Percentiles rank a stretch among this genome's conserved stretches.
phyloP scores from a whole-genome alignment of 1,140 invertebrate genomes.

The Ceratina australensis region DNA sequence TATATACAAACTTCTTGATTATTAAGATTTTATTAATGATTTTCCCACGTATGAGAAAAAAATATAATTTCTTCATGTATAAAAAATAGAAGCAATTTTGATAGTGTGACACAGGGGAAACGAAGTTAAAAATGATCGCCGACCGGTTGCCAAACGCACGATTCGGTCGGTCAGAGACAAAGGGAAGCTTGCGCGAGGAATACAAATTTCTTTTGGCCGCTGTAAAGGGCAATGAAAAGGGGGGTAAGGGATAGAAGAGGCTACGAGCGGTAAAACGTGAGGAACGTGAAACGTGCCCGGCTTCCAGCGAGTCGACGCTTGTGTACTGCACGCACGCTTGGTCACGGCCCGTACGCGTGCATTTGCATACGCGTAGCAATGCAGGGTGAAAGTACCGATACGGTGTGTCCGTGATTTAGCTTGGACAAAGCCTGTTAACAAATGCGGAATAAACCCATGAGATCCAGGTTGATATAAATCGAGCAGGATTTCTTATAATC shows the following conservation, averaged over 20 bases:
- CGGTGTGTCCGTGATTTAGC: constrained; percentile 7
- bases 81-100: too few species aligned
- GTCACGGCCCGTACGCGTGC: constrained; percentile 30
- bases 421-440: constrained; percentile 17
- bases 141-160: constrained; percentile 22
- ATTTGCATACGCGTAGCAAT: constrained; percentile 47
- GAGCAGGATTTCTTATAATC: neutral
- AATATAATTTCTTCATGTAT: too few species aligned
- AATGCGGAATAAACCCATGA: too few species aligned
- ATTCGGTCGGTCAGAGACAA: neutral
- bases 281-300: constrained; percentile 33
- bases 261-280: constrained; percentile 9
- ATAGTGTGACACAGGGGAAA: neutral
- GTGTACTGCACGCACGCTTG: constrained; percentile 34
- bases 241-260: neutral
- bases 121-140: neutral
- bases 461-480: neutral
- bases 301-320: constrained; percentile 14
- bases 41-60: too few species aligned
- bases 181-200: constrained; percentile 8
- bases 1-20: neutral
- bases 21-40: too few species aligned
- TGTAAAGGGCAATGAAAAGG: neutral
- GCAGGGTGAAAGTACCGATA: constrained; percentile 51
- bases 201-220: constrained; percentile 28